A percentile compares a stretch with the other conserved stretches of the same genome.
Evolutionary conservation across 2,888 invertebrate species (phyloP).

Genomic region (Villa cingulata): DNA sequence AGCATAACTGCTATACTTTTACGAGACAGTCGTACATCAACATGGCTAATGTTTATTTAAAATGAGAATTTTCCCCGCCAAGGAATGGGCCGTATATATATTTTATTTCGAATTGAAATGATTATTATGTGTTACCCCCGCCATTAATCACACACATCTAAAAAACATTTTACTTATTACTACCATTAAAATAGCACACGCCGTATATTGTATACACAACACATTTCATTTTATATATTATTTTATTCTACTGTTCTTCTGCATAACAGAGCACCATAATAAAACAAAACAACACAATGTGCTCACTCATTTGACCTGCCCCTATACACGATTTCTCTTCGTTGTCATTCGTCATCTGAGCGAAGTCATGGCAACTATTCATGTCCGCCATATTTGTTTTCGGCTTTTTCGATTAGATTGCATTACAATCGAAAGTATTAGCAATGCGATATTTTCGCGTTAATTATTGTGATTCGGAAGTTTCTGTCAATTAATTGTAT

Average conservation of each 20-base stretch:
- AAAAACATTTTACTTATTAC: too few relatives aligned
- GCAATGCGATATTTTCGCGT: background rate
- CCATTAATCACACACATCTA: constrained; percentile 20
- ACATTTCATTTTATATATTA: too few relatives aligned
- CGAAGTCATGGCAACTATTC: constrained; percentile 6
- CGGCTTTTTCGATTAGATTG: background rate
- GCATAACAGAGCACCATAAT: too few relatives aligned
- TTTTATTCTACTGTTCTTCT: too few relatives aligned
- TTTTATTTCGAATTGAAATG: background rate
- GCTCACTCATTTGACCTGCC: constrained; percentile 18
- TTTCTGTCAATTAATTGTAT: background rate
- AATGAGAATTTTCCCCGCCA: constrained; percentile 1
- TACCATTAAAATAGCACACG: too few relatives aligned
- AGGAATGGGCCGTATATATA: background rate
- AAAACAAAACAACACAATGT: background rate
- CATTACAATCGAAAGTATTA: background rate
- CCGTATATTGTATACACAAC: too few relatives aligned
- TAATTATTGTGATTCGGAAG: background rate
- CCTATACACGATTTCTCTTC: constrained; percentile 9
- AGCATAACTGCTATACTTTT: too few relatives aligned
- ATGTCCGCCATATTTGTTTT: background rate
- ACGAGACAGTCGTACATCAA: too few relatives aligned
- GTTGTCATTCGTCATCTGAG: constrained; percentile 6
- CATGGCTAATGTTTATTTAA: too few relatives aligned
- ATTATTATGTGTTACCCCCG: constrained; percentile 12